Base-by-base conservation (phyloP, 2,113 vertebrate genomes). In the Tamias sibiricus region DNA sequence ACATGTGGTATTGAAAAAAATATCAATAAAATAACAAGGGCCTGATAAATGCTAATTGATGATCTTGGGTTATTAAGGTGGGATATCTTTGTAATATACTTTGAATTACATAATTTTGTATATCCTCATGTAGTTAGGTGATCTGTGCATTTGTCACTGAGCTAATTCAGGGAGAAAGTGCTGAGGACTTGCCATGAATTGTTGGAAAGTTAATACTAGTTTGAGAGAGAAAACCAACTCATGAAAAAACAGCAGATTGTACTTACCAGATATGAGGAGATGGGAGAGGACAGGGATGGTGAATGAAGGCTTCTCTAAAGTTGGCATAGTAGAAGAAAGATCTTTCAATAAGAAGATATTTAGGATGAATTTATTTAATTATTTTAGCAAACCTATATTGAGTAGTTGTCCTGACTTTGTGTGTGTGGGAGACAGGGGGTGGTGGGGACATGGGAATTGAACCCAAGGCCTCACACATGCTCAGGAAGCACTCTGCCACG, bases 1-100 rank as follows among this genome's bases (percentile, higher is more conserved):
- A n/a, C 76, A 86, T 82, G 10, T 40, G 17, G 24, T 62, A 75
- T 57, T 91, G 35, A 80, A 91, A 97, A 97, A 97, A 92, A 49
- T 64, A 90, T 12, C 57, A 87, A 3, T 86, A 87, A 90, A 57
- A 40, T 96, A 74, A 14, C 20, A 74, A 24, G 83, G 57, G 64
- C 49, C 68, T 94, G 40, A 28, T 94, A 86, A 64, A 52, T 91
- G 30, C 54, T 86, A 80, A 66, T 49, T 94, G 17, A 44, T 75
- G 13, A 24, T 93, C 35, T 71, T 81, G 10, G 17, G 57, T 91
- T 86, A 93, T 79, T 95, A 40, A 94, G 24, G 94, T 95, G 86
- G 19, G 37, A 71, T 95, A 8, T 91, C 44, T 86, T 75, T 90
- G 42, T 66, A 85, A 64, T 94, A 2, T 35, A 42, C 52, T 82